Evolutionary conservation across 2,888 invertebrate genomes (phyloP).

Genomic region (Lithosia quadra): DNA sequence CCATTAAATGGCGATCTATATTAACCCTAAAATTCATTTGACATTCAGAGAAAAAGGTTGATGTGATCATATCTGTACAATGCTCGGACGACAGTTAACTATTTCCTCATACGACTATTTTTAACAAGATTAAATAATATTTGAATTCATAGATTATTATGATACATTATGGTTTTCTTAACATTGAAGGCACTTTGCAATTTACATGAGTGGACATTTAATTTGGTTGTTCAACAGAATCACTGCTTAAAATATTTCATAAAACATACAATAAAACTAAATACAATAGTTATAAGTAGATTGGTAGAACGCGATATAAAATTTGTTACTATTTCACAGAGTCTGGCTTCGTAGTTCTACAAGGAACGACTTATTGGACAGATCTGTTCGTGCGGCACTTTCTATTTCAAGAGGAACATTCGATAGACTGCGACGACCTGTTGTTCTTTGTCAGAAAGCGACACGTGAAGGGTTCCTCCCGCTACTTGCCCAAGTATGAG

Average conservation of each 20-base stretch:
- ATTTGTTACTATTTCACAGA: constrained; percentile 83
- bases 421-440: constrained; percentile 97
- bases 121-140: constrained; percentile 14
- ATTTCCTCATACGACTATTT: not conserved
- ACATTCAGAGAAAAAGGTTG: not conserved
- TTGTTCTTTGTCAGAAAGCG: constrained; percentile 98
- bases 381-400: constrained; percentile 98
- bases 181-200: constrained; percentile 61
- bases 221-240: constrained; percentile 16
- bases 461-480: constrained; percentile 94
- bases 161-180: constrained; percentile 23
- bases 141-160: constrained; percentile 11
- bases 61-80: not conserved
- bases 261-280: constrained; percentile 1
- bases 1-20: not conserved
- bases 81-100: not conserved
- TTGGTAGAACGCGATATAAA: constrained; percentile 24
- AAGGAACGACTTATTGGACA: constrained; percentile 98
- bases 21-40: not conserved
- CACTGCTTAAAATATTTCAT: constrained; percentile 2
- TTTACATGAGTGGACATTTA: constrained; percentile 34
- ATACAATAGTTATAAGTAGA: constrained; percentile 12
- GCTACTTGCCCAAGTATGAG: constrained; percentile 96
- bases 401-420: constrained; percentile 95
- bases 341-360: constrained; percentile 96